A percentile compares a stretch with the other conserved stretches of the same genome.
These are phyloP conservation scores for Corvus cornix DNA, from an alignment of 2,113 vertebrate species.

Conservation along the genomic window DNA sequence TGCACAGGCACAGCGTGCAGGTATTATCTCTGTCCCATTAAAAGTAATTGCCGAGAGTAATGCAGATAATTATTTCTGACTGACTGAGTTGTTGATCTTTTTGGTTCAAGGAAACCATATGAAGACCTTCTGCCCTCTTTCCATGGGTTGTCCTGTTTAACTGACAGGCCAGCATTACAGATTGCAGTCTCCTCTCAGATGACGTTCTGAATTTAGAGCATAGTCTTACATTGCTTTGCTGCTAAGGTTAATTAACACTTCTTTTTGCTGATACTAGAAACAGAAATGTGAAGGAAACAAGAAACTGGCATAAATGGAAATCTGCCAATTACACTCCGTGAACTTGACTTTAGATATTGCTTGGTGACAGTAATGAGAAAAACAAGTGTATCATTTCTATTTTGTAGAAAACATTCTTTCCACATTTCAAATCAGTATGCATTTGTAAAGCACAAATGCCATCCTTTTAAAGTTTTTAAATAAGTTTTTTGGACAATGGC, in stretches of 20 bases:
- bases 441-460: background rate
- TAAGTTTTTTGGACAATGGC: background rate
- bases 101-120: conserved; percentile 58
- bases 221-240: background rate
- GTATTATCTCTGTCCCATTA: conserved; percentile 41
- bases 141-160: background rate
- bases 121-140: conserved; percentile 40
- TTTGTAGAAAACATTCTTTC: background rate
- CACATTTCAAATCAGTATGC: background rate
- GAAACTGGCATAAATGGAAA: background rate
- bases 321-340: background rate
- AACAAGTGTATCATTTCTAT: background rate
- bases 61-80: conserved; percentile 60
- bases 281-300: conserved; percentile 14
- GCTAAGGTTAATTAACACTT: conserved; percentile 52
- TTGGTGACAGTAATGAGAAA: background rate
- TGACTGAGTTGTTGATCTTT: conserved; percentile 57
- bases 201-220: conserved; percentile 2
- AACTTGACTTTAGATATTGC: background rate
- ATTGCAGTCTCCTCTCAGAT: background rate
- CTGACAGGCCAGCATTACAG: background rate
- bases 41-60: conserved; percentile 56
- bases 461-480: background rate
- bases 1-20: background rate
- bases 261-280: background rate